Conservation (phyloP, 2,797 vertebrate species). For the Takifugu ocellatus region DNA sequence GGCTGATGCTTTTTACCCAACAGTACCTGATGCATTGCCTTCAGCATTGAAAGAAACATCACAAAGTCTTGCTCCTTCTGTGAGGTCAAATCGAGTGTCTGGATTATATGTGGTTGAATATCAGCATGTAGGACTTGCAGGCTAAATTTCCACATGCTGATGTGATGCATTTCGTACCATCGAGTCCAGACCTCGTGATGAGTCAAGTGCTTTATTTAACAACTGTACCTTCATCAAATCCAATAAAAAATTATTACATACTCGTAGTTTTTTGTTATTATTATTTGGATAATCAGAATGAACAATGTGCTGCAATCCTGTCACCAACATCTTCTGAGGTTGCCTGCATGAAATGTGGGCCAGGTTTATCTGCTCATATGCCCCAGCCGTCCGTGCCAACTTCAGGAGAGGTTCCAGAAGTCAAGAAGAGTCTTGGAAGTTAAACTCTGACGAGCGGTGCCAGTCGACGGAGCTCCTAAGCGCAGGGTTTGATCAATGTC, state of each 20-base stretch:
- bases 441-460: slow-evolving; percentile 50
- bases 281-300: too few relatives aligned
- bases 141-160: background rate
- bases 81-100: slow-evolving; percentile 10
- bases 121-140: slow-evolving; percentile 4
- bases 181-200: slow-evolving; percentile 21
- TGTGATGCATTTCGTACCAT: slow-evolving; percentile 7
- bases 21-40: slow-evolving; percentile 99
- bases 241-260: slow-evolving; percentile 36
- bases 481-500: slow-evolving; percentile 41
- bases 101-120: slow-evolving; percentile 8
- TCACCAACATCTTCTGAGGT: slow-evolving; percentile 41
- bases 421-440: slow-evolving; percentile 60
- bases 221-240: slow-evolving; percentile 23
- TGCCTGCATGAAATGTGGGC: slow-evolving; percentile 49
- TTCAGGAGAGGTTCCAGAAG: slow-evolving; percentile 74
- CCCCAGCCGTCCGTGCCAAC: slow-evolving; percentile 56
- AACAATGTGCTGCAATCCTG: slow-evolving; percentile 11
- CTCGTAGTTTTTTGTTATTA: too few relatives aligned
- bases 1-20: slow-evolving; percentile 87
- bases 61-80: slow-evolving; percentile 4
- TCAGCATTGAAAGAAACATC: slow-evolving; percentile 85
- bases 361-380: slow-evolving; percentile 47
- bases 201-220: slow-evolving; percentile 33
- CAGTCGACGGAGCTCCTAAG: slow-evolving; percentile 58